phyloP scores from a whole-genome alignment of 2,113 vertebrate genomes.

The Tringa solitaria region DNA sequence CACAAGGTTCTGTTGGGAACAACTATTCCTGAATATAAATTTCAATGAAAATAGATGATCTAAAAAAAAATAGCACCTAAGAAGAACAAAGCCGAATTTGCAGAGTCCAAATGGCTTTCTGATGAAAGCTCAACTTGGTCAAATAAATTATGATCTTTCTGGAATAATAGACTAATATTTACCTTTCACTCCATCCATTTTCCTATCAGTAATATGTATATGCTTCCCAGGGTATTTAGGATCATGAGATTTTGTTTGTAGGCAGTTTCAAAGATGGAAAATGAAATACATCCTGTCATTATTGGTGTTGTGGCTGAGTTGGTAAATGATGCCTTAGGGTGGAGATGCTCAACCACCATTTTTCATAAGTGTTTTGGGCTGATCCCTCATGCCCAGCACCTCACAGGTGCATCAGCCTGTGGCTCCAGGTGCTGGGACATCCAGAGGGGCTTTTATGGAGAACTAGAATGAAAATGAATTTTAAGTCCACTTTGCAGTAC shows the following conservation, averaged over 20 bases:
- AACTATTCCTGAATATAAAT: not conserved
- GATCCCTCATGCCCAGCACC: not conserved
- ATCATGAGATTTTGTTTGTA: not conserved
- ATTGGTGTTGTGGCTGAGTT: not conserved
- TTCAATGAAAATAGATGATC: not conserved
- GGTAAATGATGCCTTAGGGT: not conserved
- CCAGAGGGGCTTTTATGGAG: rapidly evolving
- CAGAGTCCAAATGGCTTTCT: not conserved
- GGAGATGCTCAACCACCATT: not conserved
- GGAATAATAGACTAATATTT: not conserved
- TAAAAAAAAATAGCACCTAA: not conserved
- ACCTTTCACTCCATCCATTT: not conserved
- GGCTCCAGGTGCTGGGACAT: not conserved
- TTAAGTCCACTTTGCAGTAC: not conserved
- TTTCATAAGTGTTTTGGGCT: not conserved
- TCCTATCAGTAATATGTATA: not conserved
- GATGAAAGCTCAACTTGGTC: not conserved
- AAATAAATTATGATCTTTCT: not conserved
- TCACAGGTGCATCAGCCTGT: not conserved
- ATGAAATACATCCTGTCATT: not conserved
- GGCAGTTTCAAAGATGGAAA: not conserved
- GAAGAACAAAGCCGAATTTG: not conserved
- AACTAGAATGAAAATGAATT: not conserved
- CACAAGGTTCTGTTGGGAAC: not conserved
- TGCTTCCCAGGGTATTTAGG: not conserved